Base-by-base conservation (phyloP, 92 coral and sea anemone species). In the Porites lobata region DNA sequence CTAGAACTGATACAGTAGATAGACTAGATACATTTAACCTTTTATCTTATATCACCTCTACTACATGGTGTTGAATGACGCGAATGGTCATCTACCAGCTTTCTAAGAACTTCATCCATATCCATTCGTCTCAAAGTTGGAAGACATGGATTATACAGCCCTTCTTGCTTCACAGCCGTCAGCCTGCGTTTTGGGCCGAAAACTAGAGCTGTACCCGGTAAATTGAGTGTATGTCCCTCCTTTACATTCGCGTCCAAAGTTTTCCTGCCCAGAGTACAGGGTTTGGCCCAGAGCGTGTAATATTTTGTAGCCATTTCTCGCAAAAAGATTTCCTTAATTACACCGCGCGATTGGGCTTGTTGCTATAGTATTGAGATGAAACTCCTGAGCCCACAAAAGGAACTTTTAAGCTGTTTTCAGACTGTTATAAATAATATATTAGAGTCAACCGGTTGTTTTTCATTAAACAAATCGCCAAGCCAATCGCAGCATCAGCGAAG, bases 61-160 rank as follows among this genome's bases (percentile, higher is more conserved):
- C 87, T 84, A 10, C 95, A 84, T 1, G 86, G 90, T 53, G 99
- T 93, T 50, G 94, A 91, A 61, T 90, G 94, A 43, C 98, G 92
- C 1, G 95, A 89, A 84, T 96, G 99, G 57, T 95, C 93, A 26
- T 95, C 94, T 7, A 96, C 95, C 22, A 96, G 77, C 68, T 83
- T 87, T 77, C 86, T 74, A 69, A 92, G 53, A 13, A 92, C 94
- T 47, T 94, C 98, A 52, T 96, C 99, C 99, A 96, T 95, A 63
- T 92, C 95, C 98, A 96, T 96, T 14, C 99, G 91, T 69, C 99
- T 84, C 24, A 96, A 86, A 17, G 94, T 90, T 50, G 99, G 99
- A 63, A 96, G 89, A 77, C 76, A 66, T 1, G 99, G 99, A 71
- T 96, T 96, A 76, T 96, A 96, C 69, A 96, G 71, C 61, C 61